Evolutionary conservation across 2,113 vertebrate genomes (phyloP).

Genomic region (Vulpes ferrilata): DNA sequence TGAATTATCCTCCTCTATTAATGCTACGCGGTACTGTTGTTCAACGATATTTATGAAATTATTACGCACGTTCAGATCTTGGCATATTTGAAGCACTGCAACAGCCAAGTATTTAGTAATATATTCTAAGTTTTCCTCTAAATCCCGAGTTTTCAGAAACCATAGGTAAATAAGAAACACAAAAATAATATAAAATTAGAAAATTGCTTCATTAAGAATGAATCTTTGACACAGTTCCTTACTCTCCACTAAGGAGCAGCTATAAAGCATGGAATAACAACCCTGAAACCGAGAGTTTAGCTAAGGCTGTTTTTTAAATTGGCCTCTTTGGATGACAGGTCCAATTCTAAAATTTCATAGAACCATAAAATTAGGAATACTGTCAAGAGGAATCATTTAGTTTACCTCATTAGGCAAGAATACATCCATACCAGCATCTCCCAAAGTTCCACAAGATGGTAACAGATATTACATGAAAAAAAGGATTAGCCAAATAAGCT

Average conservation of each 20-base stretch:
- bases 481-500: conserved; percentile 43
- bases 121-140: conserved; percentile 58
- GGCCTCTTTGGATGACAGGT: conserved; percentile 40
- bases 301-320: conserved; percentile 46
- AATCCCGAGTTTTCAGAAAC: conserved; percentile 69
- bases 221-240: conserved; percentile 45
- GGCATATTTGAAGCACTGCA: conserved; percentile 6
- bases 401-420: conserved; percentile 49
- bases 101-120: conserved; percentile 25
- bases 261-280: conserved; percentile 51
- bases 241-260: neutral
- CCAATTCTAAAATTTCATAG: conserved; percentile 50
- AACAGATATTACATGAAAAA: neutral
- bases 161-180: conserved; percentile 68
- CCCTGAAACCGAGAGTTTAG: conserved; percentile 58
- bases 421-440: neutral
- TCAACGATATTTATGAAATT: conserved; percentile 70
- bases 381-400: conserved; percentile 10
- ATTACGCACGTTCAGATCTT: conserved; percentile 72
- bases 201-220: conserved; percentile 45
- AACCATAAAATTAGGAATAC: conserved; percentile 29
- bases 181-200: conserved; percentile 57
- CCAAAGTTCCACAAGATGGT: neutral
- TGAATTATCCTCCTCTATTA: conserved; percentile 56
- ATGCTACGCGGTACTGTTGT: conserved; percentile 38